These are phyloP conservation scores for Philopotamus ludificatus DNA, from an alignment of 1,140 invertebrate species.

Conservation along the genomic window DNA sequence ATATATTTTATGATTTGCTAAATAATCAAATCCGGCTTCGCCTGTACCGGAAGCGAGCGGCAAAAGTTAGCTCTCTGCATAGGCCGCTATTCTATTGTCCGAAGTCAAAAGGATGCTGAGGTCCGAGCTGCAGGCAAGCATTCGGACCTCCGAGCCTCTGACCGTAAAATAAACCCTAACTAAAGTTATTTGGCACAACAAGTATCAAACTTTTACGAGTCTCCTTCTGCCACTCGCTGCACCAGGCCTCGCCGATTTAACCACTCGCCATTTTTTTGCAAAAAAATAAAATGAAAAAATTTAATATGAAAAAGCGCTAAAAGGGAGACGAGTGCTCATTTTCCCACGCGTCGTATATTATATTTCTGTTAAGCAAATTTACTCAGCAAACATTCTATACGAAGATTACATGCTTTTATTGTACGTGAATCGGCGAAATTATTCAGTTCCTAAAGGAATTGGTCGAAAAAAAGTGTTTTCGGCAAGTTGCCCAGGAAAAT, in stretches of 20 bases:
- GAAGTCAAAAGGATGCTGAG: no score
- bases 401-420: neutral
- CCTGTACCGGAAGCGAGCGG: no score
- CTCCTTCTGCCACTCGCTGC: conserved; percentile 18
- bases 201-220: conserved; percentile 23
- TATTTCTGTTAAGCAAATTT: conserved; percentile 1
- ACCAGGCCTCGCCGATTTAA: no score
- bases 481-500: no score
- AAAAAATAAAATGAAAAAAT: no score
- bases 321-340: neutral
- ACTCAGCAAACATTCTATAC: neutral
- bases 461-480: no score
- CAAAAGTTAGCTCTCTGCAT: no score
- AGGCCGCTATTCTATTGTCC: no score
- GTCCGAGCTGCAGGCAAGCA: neutral
- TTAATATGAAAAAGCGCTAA: no score
- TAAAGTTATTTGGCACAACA: conserved; percentile 26
- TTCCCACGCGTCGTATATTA: neutral
- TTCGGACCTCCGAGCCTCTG: neutral
- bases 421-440: neutral
- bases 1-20: no score
- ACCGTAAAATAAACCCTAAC: conserved; percentile 31
- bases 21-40: no score
- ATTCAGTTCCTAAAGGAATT: neutral
- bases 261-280: no score